Percentiles rank a stretch among this genome's conserved stretches.
phyloP scores from a whole-genome alignment of 2,113 vertebrate species.

The Sander lucioperca region DNA sequence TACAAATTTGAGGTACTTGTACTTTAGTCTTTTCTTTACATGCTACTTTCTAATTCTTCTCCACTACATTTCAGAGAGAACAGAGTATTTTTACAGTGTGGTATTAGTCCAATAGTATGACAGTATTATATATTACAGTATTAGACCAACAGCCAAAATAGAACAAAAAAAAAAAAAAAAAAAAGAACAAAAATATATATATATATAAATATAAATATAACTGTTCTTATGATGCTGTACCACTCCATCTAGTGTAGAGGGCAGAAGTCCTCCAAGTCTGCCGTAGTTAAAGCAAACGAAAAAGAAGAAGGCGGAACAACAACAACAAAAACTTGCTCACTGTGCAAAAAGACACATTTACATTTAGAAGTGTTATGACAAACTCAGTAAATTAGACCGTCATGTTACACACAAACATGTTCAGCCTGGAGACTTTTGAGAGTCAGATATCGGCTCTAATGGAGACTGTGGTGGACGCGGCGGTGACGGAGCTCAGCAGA shows the following conservation, averaged over 20 bases:
- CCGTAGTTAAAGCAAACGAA: neutral
- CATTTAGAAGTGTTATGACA: too few relatives aligned
- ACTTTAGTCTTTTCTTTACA: too few relatives aligned
- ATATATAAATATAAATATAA: too few relatives aligned
- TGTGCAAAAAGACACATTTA: accelerated
- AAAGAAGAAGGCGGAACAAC: constrained; percentile 1
- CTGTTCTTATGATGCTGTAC: neutral
- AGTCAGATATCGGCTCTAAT: constrained; percentile 41
- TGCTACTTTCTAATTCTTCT: too few relatives aligned
- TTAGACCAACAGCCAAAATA: too few relatives aligned
- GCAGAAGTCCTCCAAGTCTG: neutral
- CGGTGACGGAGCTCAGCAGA: constrained; percentile 59
- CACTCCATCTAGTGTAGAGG: neutral
- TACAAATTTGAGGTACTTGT: too few relatives aligned
- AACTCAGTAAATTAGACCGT: neutral
- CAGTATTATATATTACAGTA: too few relatives aligned
- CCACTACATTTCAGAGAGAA: too few relatives aligned
- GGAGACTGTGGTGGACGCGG: constrained; percentile 46
- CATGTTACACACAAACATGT: neutral
- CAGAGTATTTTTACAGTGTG: too few relatives aligned
- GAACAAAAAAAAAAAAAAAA: too few relatives aligned
- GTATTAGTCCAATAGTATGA: too few relatives aligned
- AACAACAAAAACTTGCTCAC: neutral
- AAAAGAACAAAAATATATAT: too few relatives aligned
- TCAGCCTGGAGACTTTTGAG: constrained; percentile 36